Conservation (phyloP, 2,113 vertebrate genomes). For the Cricetomys ansorgei region DNA sequence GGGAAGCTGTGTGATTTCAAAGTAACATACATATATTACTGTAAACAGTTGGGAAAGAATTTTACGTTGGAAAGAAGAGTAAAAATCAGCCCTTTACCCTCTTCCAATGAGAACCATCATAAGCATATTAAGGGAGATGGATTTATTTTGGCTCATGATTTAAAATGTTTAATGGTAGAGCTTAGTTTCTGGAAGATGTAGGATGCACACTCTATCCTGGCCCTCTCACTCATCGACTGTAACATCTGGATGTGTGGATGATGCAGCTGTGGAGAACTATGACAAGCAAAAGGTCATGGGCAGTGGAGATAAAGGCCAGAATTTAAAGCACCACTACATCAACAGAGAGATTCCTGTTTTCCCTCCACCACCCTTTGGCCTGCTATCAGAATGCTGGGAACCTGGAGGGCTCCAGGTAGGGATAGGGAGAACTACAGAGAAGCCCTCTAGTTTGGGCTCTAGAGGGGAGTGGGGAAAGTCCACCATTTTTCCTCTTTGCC, state of each 20-base stretch:
- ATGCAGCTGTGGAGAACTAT: too few species aligned
- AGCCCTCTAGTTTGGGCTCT: background rate
- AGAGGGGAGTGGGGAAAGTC: background rate
- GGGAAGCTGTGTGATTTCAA: background rate
- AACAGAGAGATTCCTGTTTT: background rate
- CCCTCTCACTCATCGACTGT: background rate
- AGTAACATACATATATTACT: background rate
- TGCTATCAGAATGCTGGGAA: background rate
- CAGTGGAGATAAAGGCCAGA: background rate
- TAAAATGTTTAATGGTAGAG: background rate
- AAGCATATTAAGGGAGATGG: background rate
- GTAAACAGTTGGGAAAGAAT: background rate
- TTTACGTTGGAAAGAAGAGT: background rate
- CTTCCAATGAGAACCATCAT: background rate
- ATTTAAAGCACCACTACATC: background rate
- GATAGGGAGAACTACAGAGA: background rate
- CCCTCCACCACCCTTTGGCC: too few species aligned
- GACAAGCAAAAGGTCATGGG: background rate
- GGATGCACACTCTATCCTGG: background rate
- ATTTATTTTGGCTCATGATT: background rate
- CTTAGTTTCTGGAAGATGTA: background rate
- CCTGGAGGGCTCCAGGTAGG: background rate
- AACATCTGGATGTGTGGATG: background rate
- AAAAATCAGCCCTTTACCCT: background rate
- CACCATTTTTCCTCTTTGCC: too few species aligned